Evolutionary conservation across 2,113 vertebrate genomes (phyloP), one percentile per base, ranked within the genome.

Genomic region (Eurypyga helias): DNA sequence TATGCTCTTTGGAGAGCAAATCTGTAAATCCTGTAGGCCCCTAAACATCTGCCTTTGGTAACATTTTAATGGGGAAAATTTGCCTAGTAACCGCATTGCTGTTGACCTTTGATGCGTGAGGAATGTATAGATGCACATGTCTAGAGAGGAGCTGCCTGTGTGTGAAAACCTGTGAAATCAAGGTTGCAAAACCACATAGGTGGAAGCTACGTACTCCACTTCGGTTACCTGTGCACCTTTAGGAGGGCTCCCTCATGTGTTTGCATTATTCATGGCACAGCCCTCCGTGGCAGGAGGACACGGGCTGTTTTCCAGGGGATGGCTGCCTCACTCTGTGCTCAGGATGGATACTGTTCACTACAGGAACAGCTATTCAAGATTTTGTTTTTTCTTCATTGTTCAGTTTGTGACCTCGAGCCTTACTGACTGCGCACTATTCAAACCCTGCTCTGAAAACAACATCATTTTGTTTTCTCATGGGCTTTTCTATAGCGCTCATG

Each of bases 21-120:
- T 97, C 95, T 97, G 94, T 96, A 97, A 96, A 94, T 96, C 85
- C 93, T 96, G 93, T 82, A 97, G 97, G 94, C 93, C 94, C 84
- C 95, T 71, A 81, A 94, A 97, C 95, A 98, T 97, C 97, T 98
- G 96, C 94, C 93, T 98, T 96, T 95, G 94, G 93, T 96, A 97
- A 96, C 1, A 5, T 90, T 96, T 96, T 97, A 96, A 97, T 95
- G 77, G 94, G 52, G 87, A 94, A 97, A 96, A 98, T 97, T 96
- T 95, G 93, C 93, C 94, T 89, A 81, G 89, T 85, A 97, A 95
- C 93, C 96, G 64, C 90, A 92, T 81, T 81, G 92, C 93, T 8
- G 17, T 62, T 97, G 95, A 97, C 96, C 97, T 97, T 96, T 96
- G 92, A 94, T 96, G 94, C 79, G 4, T 69, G 62, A 92, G 87